Conservation (phyloP, 2,888 invertebrate genomes). For the Spilarctia lutea region DNA sequence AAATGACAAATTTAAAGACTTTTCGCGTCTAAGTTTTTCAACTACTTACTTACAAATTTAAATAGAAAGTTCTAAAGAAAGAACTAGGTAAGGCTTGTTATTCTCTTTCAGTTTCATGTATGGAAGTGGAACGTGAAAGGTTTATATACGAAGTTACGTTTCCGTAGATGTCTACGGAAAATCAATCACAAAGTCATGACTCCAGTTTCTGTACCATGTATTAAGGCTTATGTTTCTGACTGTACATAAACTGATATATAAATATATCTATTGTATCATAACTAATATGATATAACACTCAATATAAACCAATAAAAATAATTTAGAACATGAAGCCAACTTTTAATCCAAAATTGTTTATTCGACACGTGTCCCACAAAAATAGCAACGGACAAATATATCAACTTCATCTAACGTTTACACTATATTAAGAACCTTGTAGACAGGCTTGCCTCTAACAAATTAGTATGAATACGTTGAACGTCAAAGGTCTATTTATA, state of each 20-base stretch:
- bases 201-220: background rate
- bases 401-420: constrained; percentile 33
- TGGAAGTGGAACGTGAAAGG: background rate
- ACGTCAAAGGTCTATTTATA: constrained; percentile 48
- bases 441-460: constrained; percentile 34
- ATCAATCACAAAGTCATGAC: too few relatives aligned
- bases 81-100: too few relatives aligned
- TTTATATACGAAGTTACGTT: background rate
- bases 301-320: constrained; percentile 37
- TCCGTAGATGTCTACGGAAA: too few relatives aligned
- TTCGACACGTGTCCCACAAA: constrained; percentile 31
- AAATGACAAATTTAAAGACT: too few relatives aligned
- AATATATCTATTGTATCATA: background rate
- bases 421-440: constrained; percentile 21
- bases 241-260: background rate
- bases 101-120: too few relatives aligned
- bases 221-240: background rate
- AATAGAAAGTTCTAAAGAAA: too few relatives aligned
- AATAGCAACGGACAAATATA: constrained; percentile 47
- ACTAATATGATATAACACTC: background rate
- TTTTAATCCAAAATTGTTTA: constrained; percentile 33
- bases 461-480: constrained; percentile 25
- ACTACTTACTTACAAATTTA: too few relatives aligned
- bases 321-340: constrained; percentile 30
- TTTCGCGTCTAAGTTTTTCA: too few relatives aligned